Base-by-base conservation (phyloP, 2,113 vertebrate genomes). In the Ifrita kowaldi region DNA sequence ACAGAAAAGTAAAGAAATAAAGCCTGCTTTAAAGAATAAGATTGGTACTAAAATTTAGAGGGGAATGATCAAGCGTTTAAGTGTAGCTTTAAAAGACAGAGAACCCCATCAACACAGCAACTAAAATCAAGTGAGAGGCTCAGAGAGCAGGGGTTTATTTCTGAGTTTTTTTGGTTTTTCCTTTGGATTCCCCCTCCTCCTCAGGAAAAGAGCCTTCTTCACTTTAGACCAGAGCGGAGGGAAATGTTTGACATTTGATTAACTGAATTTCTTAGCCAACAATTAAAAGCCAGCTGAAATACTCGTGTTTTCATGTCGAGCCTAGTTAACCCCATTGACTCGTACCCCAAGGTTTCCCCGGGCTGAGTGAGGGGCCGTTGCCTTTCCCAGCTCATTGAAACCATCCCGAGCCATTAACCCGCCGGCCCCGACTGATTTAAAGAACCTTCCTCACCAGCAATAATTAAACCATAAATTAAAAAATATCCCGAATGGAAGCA, bases 271-370 rank as follows among this genome's bases (percentile, higher is more conserved):
- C 92, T 94, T 85, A 67, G 74, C 87, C 89, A 79, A 93, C 94
- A 96, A 96, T 97, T 95, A 94, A 97, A 95, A 95, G n/a, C 77
- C 76, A 83, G 70, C 85, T 83, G 87, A 96, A 96, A 94, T 84
- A 95, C 90, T 86, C 92, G 8, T 87, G 92, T 95, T 96, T 85
- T 96, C 93, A 96, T 76, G 92, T 91, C 87, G 87, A 96, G 90
- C 75, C 94, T 84, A 84, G 89, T 95, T 95, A 96, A 94, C 94
- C 97, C 93, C 84, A 90, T 95, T 97, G 92, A 96, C 97, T 95
- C 77, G 80, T 19, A 95, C 4, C 80, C 89, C 52, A 44, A 92
- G 93, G 79, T 94, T 97, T 88, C 88, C 16, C 79, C n/a, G 6
- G 90, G 64, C 85, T 95, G 81, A 68, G 89, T 16, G 70, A 93